Evolutionary conservation across 2,888 invertebrate genomes (phyloP).

Genomic region (Artemia sinica): DNA sequence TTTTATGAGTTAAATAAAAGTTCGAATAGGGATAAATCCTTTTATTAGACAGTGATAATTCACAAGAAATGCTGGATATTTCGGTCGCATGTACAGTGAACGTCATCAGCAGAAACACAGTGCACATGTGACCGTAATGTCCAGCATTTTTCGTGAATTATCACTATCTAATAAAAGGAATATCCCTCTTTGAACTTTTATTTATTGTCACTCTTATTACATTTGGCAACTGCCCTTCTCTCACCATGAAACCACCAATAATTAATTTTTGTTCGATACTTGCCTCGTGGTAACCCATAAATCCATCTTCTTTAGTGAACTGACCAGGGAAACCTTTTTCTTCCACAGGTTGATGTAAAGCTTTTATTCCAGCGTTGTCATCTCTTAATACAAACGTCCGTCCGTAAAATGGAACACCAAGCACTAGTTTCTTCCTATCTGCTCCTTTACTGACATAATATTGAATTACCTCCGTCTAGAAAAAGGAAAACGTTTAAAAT

Average conservation of each 20-base stretch:
- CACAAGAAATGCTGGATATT: no score
- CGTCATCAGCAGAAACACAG: no score
- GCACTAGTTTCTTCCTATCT: slow-evolving; percentile 52
- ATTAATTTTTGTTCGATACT: slow-evolving; percentile 25
- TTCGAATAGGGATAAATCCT: no score
- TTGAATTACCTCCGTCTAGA: slow-evolving; percentile 53
- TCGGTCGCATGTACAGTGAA: no score
- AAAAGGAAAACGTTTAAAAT: slow-evolving; percentile 18
- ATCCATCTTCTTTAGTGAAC: slow-evolving; percentile 57
- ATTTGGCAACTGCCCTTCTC: no score
- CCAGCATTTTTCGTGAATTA: no score
- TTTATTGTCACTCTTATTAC: no score
- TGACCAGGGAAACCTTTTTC: slow-evolving; percentile 55
- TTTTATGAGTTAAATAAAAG: no score
- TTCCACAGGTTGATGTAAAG: slow-evolving; percentile 39
- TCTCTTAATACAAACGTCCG: slow-evolving; percentile 44
- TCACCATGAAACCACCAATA: slow-evolving; percentile 17
- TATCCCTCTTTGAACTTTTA: no score
- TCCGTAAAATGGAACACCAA: slow-evolving; percentile 69
- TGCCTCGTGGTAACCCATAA: slow-evolving; percentile 75
- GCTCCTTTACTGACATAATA: slow-evolving; percentile 56
- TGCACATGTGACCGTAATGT: no score
- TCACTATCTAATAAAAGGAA: no score
- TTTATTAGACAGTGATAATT: no score
- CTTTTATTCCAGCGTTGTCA: slow-evolving; percentile 29